phyloP scores from a whole-genome alignment of 1,140 invertebrate species.

The Agrypnia vestita region DNA sequence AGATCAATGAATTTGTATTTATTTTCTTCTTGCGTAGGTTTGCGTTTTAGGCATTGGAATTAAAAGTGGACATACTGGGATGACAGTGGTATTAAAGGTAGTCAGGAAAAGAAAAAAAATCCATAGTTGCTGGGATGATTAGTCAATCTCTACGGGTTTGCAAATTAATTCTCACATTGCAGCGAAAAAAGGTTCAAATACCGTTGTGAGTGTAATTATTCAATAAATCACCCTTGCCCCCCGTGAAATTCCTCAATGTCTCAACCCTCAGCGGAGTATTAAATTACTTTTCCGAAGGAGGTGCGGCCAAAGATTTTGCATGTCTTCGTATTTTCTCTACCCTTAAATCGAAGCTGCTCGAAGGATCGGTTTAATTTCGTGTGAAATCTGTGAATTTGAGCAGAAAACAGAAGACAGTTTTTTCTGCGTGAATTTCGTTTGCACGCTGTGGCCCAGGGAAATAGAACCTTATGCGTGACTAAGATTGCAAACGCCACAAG shows the following conservation, averaged over 20 bases:
- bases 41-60: too few species aligned
- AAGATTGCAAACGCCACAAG: too few species aligned
- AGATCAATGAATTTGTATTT: too few species aligned
- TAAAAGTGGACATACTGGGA: too few species aligned
- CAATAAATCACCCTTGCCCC: not conserved
- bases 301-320: not conserved
- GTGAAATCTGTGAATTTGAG: conserved; percentile 32
- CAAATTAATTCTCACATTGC: too few species aligned
- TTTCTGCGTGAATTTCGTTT: conserved; percentile 13
- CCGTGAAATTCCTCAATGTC: conserved; percentile 6
- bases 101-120: too few species aligned
- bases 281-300: conserved; percentile 12
- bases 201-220: not conserved
- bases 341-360: not conserved
- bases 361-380: conserved; percentile 20
- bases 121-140: too few species aligned
- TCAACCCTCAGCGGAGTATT: not conserved
- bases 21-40: too few species aligned
- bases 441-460: not conserved
- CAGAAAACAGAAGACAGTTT: conserved; percentile 10
- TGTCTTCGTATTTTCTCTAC: not conserved
- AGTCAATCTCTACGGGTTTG: too few species aligned
- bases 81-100: too few species aligned
- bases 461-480: too few species aligned
- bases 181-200: too few species aligned